phyloP scores from a whole-genome alignment of 2,888 invertebrate species.

The Dryocosmus kuriphilus region DNA sequence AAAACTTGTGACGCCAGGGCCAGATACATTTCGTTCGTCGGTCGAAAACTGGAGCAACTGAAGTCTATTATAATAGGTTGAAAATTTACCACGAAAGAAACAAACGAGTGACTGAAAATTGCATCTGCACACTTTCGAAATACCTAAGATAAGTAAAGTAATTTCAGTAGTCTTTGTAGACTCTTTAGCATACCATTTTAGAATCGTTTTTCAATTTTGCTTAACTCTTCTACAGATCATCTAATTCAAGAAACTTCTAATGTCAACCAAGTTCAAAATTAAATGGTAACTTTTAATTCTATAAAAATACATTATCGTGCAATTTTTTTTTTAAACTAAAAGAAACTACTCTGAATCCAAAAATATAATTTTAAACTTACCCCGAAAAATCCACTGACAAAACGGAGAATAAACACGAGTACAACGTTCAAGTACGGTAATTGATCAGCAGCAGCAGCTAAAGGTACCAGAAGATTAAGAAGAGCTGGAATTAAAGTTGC shows the following conservation, averaged over 20 bases:
- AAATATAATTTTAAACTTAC: conserved; percentile 62
- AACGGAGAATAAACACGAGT: conserved; percentile 69
- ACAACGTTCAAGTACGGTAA: conserved; percentile 59
- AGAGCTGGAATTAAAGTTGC: conserved; percentile 74
- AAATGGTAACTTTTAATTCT: too few relatives aligned
- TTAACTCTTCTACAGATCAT: too few relatives aligned
- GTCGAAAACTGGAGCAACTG: conserved; percentile 13
- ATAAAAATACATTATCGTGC: too few relatives aligned
- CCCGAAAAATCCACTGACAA: conserved; percentile 75
- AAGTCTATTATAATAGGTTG: neutral
- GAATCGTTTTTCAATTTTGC: too few relatives aligned
- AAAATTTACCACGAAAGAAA: neutral
- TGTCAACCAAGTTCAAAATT: too few relatives aligned
- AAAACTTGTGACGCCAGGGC: conserved; percentile 28
- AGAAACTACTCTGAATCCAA: neutral
- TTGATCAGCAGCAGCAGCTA: conserved; percentile 62
- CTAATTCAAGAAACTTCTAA: too few relatives aligned
- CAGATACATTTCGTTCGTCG: neutral
- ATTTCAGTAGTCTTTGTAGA: neutral
- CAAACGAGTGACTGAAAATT: too few relatives aligned
- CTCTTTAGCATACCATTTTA: neutral
- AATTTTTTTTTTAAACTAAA: too few relatives aligned
- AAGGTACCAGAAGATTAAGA: conserved; percentile 73
- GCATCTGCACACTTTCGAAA: neutral
- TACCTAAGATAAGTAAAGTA: too few relatives aligned